A percentile compares a stretch with the other conserved stretches of the same genome.
Conservation (phyloP, 2,113 vertebrate species). For the Ciconia maguari region DNA sequence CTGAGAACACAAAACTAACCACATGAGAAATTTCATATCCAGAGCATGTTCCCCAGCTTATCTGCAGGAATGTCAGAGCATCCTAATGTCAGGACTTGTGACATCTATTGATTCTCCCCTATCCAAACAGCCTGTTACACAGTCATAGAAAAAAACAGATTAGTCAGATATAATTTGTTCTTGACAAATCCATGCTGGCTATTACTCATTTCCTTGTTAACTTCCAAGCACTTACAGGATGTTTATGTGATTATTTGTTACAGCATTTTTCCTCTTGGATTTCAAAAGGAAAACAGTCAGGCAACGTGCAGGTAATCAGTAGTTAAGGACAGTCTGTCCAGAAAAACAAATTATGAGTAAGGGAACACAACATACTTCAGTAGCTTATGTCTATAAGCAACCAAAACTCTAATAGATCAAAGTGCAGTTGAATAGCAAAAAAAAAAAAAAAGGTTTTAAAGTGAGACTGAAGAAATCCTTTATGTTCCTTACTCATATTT, state of each 20-base stretch:
- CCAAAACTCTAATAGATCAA: neutral
- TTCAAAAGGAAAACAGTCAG: neutral
- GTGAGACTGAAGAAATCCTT: neutral
- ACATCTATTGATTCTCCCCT: neutral
- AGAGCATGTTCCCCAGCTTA: neutral
- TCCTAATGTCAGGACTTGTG: neutral
- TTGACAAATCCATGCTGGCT: neutral
- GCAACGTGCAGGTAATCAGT: neutral
- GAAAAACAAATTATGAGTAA: neutral
- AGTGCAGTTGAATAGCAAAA: neutral
- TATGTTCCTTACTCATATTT: neutral
- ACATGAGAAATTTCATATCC: neutral
- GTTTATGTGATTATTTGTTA: conserved; percentile 7
- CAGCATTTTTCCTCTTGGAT: neutral
- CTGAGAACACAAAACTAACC: neutral
- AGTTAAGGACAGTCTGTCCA: neutral
- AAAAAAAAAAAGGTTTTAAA: neutral
- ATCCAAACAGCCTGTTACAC: neutral
- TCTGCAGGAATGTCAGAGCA: neutral
- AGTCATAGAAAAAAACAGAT: neutral
- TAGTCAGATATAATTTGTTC: neutral
- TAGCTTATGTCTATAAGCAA: neutral
- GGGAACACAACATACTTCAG: neutral
- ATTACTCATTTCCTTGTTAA: neutral
- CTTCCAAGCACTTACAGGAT: neutral